These are phyloP conservation scores for Alentia gelatinosa DNA, from an alignment of 2,888 invertebrate genomes.

Conservation along the genomic window DNA sequence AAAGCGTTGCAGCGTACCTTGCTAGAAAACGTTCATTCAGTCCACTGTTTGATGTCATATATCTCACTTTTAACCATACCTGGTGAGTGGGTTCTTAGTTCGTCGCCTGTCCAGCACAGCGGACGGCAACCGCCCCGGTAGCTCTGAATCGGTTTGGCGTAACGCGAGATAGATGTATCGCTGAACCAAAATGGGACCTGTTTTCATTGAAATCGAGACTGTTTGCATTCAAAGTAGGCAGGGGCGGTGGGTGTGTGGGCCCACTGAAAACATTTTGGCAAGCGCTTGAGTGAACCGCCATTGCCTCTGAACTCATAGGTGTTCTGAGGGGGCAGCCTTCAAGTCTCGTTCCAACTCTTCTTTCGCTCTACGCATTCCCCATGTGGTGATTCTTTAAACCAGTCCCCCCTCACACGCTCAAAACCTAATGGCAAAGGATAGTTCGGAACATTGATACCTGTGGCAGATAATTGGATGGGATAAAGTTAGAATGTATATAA, in stretches of 20 bases:
- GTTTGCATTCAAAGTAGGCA: conserved; percentile 41
- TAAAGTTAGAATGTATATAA: too few species aligned
- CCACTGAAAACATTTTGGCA: conserved; percentile 42
- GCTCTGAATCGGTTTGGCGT: neutral
- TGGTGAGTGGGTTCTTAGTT: too few species aligned
- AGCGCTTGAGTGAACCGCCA: neutral
- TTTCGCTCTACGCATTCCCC: too few species aligned
- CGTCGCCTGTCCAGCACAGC: neutral
- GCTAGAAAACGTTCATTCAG: too few species aligned
- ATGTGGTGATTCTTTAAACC: too few species aligned
- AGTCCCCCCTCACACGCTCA: too few species aligned
- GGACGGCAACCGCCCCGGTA: neutral
- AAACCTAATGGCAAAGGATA: too few species aligned
- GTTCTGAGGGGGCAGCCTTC: neutral
- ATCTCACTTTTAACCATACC: neutral
- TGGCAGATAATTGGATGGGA: too few species aligned
- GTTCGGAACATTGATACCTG: too few species aligned
- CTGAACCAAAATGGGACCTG: conserved; percentile 26
- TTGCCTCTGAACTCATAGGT: neutral
- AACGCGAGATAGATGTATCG: conserved; percentile 39
- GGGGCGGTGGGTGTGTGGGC: neutral
- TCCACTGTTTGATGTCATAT: too few species aligned
- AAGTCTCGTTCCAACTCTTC: too few species aligned
- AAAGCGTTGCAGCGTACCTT: too few species aligned
- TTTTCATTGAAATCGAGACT: conserved; percentile 42